A percentile compares a stretch with the other conserved stretches of the same genome.
These are phyloP conservation scores for Galeopsomyia nigrocyanea DNA, from an alignment of 2,888 invertebrate genomes.

Conservation along the genomic window DNA sequence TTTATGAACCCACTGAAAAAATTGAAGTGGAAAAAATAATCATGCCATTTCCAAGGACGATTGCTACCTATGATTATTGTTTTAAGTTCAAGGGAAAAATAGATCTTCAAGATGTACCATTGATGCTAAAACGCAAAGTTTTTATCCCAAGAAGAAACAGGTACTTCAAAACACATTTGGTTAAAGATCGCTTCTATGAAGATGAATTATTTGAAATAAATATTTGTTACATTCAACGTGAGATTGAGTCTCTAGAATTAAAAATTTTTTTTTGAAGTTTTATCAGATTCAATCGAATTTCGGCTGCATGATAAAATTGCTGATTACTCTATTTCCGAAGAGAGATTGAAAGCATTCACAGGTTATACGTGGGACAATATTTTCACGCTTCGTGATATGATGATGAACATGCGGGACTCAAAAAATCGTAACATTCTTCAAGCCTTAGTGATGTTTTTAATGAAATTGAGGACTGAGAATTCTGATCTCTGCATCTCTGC, in stretches of 20 bases:
- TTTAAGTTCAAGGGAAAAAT: too few relatives aligned
- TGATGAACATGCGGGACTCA: slow-evolving; percentile 39
- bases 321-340: slow-evolving; percentile 38
- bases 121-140: too few relatives aligned
- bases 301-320: slow-evolving; percentile 25
- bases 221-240: slow-evolving; percentile 20
- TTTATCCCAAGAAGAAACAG: too few relatives aligned
- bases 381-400: slow-evolving; percentile 35
- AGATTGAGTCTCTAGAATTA: slow-evolving; percentile 25
- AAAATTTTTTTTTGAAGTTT: background rate
- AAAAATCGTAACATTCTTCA: slow-evolving; percentile 35
- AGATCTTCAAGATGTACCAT: too few relatives aligned
- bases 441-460: slow-evolving; percentile 48
- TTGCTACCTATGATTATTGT: too few relatives aligned
- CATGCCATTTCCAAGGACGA: too few relatives aligned
- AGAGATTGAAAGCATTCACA: slow-evolving; percentile 43
- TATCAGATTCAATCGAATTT: background rate
- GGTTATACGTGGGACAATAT: slow-evolving; percentile 39
- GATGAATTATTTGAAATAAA: slow-evolving; percentile 18
- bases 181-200: slow-evolving; percentile 26
- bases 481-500: slow-evolving; percentile 44
- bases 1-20: too few relatives aligned
- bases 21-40: too few relatives aligned
- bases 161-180: too few relatives aligned
- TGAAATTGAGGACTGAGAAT: slow-evolving; percentile 49